Percentiles rank a stretch among this genome's conserved stretches.
Evolutionary conservation across 2,888 invertebrate genomes (phyloP).

Genomic region (Cerceris rybyensis): DNA sequence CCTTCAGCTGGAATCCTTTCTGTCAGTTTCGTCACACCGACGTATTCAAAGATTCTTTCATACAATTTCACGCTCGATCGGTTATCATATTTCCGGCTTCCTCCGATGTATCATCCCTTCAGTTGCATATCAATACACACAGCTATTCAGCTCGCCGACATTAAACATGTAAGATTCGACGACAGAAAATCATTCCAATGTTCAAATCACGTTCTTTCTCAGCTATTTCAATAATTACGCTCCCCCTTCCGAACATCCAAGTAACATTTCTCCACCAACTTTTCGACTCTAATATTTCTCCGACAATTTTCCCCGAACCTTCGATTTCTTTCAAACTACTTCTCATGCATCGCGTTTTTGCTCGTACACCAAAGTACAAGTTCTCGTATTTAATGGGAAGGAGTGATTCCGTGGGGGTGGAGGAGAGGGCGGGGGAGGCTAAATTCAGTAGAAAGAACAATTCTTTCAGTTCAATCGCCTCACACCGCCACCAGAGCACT

Average conservation of each 20-base stretch:
- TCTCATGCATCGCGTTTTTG: constrained; percentile 30
- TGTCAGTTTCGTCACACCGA: too few species aligned
- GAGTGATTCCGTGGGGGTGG: constrained; percentile 26
- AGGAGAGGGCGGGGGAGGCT: background rate
- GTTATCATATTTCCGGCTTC: too few species aligned
- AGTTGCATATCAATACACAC: too few species aligned
- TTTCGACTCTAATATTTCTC: constrained; percentile 34
- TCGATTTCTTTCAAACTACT: constrained; percentile 25
- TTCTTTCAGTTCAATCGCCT: constrained; percentile 62
- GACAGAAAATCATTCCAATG: too few species aligned
- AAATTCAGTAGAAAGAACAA: constrained; percentile 55
- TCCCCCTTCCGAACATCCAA: constrained; percentile 18
- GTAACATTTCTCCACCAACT: constrained; percentile 34
- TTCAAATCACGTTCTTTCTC: too few species aligned
- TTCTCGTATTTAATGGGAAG: constrained; percentile 45
- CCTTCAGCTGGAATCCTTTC: too few species aligned
- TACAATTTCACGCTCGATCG: too few species aligned
- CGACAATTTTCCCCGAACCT: constrained; percentile 29
- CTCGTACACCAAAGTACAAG: constrained; percentile 7
- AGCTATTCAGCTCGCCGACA: too few species aligned
- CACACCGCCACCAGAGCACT: constrained; percentile 39
- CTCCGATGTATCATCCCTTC: too few species aligned
- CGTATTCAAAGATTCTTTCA: too few species aligned
- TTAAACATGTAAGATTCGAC: too few species aligned
- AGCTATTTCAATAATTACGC: too few species aligned